Base-by-base conservation (phyloP, 2,797 vertebrate species). In the Liparis tanakae region DNA sequence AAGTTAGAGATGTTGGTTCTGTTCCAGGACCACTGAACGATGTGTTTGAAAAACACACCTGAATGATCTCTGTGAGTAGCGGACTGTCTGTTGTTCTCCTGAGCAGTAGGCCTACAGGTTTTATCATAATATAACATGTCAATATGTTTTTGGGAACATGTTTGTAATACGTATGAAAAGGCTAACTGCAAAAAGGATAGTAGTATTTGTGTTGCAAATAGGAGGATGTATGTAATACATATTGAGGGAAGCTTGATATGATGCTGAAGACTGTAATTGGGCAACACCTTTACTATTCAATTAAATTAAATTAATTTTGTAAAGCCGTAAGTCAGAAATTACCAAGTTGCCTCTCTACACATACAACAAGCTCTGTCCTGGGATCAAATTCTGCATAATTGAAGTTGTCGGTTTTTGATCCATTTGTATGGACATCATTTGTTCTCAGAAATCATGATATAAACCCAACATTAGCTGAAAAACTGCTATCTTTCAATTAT, bases 401-500 rank as follows among this genome's bases (percentile, higher is more conserved):
- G 30, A 44, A 34, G 25, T 7, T 33, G 10, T 56, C 18, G 25
- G 18, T 18, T 51, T 60, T 4, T 63, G 10, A 20, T 34, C 13
- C 18, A 14, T 60, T 53, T 63, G 30, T 18, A 8, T 9, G 55
- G 18, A 3, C 20, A 36, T 44, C 3, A 39, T 37, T 37, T 44
- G 13, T 10, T 25, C 6, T 48, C 13, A 30, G 18, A 55, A 20
- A 72, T 58, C 25, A 8, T 6, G 4, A 20, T 15, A 6, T 6
- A 5, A 10, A 64, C 37, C 39, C 22, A 33, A 56, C 30, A 60
- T 67, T 1, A 30, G 7, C 20, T 56, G 48, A 68, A 46, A 58
- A 8, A 33, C 15, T 57, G 25, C 20, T 39, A 18, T 37, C 17
- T 10, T 60, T 71, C 48, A 65, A 57, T 76, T 25, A 57, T 6